Base-by-base conservation (phyloP, 2,888 invertebrate genomes). In the Drosophila planitibia region DNA sequence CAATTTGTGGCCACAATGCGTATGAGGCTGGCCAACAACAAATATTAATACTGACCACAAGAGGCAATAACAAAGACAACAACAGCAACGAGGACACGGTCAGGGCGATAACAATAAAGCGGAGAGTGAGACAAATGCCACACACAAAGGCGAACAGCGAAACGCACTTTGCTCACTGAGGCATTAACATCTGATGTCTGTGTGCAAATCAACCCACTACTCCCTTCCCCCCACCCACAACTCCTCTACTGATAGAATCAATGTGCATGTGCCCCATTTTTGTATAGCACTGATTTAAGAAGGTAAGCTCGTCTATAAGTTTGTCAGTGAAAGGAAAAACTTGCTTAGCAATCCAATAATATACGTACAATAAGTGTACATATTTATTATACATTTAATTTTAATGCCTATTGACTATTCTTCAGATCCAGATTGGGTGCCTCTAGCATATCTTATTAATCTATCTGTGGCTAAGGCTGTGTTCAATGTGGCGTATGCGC, bases 131-230 rank as follows among this genome's bases (percentile, higher is more conserved):
- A 53, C 55, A 65, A 64, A 65, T 67, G 60, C 59, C 71, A 73
- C 58, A 83, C 72, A 82, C 58, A 82, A 81, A 71, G 73, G 55
- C 77, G 67, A 79, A 90, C 86, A 87, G 74, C 85, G 83, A 90
- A 87, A 88, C 86, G 90, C 86, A 87, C 86, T 87, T 87, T 87
- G 90, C 89, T 73, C 79, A 83, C 58, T 81, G 79, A 88, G 75
- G 90, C 90, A 90, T 88, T 83, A 90, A 87, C 86, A 87, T 85
- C 88, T 88, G 85, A 78, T 88, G 90, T 79, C 81, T 59, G 77
- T 52, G 35, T 53, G 54, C 47, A 47, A 14, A 41, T n/a, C 41
- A 41, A 47, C 44, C 14, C 22, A 44, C 44, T 22, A 14, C 22
- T 4, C 47, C 2, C 4, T 1, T 4, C 28, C 4, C 4, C 12